These are phyloP conservation scores for Caenorhabditis auriculariae DNA, from an alignment of 2,888 invertebrate species.

Conservation along the genomic window DNA sequence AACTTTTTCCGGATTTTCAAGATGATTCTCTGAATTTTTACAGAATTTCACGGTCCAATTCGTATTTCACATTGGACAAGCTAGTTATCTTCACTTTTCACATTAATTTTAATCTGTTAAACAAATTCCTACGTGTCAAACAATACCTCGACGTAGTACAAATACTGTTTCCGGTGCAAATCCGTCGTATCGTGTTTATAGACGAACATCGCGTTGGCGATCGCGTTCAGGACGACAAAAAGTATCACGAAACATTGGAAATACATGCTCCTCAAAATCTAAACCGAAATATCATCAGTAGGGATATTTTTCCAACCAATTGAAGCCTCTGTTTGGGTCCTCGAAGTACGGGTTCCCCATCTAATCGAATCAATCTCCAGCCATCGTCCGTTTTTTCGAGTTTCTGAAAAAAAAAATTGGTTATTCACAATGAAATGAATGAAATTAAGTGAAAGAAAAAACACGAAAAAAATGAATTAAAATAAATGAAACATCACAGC, in stretches of 20 bases:
- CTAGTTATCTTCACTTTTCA: no score
- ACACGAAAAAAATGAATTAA: no score
- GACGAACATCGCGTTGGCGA: slow-evolving; percentile 91
- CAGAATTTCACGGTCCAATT: no score
- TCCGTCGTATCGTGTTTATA: slow-evolving; percentile 82
- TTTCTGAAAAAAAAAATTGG: slow-evolving; percentile 22
- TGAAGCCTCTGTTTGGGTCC: slow-evolving; percentile 40
- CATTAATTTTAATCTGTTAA: not conserved
- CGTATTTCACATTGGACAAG: no score
- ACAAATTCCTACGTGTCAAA: not conserved
- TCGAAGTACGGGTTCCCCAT: slow-evolving; percentile 69
- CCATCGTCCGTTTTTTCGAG: slow-evolving; percentile 84
- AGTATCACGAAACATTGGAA: slow-evolving; percentile 80
- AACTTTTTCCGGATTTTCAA: not conserved
- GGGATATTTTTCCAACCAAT: slow-evolving; percentile 9
- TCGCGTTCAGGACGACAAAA: slow-evolving; percentile 90
- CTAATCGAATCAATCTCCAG: slow-evolving; percentile 92
- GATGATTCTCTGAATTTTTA: not conserved
- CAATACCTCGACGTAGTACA: slow-evolving; percentile 63
- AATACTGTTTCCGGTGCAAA: slow-evolving; percentile 41
- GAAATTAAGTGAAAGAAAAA: no score
- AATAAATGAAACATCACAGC: no score
- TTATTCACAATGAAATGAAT: not conserved
- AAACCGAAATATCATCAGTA: slow-evolving; percentile 1
- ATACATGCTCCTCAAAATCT: slow-evolving; percentile 81